phyloP scores from a whole-genome alignment of 2,113 vertebrate species.

The Heterotilapia buettikoferi region DNA sequence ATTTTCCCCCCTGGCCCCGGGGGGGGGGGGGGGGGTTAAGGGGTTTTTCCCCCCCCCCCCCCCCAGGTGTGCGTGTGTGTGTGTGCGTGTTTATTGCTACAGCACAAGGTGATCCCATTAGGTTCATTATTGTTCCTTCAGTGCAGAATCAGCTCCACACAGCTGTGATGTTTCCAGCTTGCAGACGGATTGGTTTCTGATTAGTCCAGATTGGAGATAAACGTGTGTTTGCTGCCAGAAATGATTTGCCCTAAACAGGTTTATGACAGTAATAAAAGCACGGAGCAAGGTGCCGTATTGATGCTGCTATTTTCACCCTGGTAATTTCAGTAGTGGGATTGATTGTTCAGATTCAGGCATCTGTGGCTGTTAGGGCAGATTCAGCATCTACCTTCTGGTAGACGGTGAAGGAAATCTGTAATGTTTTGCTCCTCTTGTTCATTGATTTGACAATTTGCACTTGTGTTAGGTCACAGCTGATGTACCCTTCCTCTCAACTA shows the following conservation, averaged over 20 bases:
- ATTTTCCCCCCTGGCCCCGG: rapidly evolving
- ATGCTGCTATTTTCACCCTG: slow-evolving; percentile 33
- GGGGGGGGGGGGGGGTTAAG: too few relatives aligned
- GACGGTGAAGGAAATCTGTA: slow-evolving; percentile 27
- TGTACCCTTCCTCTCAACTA: background rate
- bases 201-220: slow-evolving; percentile 23
- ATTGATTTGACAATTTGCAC: slow-evolving; percentile 15
- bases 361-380: slow-evolving; percentile 10
- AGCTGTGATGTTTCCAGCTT: background rate
- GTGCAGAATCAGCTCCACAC: background rate
- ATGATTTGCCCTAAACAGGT: slow-evolving; percentile 37
- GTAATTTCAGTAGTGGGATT: slow-evolving; percentile 40
- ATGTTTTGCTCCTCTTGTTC: background rate
- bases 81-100: background rate
- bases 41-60: too few relatives aligned
- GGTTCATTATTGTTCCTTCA: background rate
- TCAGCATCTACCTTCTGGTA: background rate
- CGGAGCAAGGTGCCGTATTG: slow-evolving; percentile 28
- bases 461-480: background rate
- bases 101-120: background rate
- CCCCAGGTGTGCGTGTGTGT: background rate
- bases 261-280: slow-evolving; percentile 27
- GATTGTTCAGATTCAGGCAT: slow-evolving; percentile 20
- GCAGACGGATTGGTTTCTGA: slow-evolving; percentile 2
- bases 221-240: slow-evolving; percentile 9